A percentile compares a stretch with the other conserved stretches of the same genome.
These are phyloP conservation scores for Gobio occitaniae DNA, from an alignment of 2,797 vertebrate genomes.

Conservation along the genomic window DNA sequence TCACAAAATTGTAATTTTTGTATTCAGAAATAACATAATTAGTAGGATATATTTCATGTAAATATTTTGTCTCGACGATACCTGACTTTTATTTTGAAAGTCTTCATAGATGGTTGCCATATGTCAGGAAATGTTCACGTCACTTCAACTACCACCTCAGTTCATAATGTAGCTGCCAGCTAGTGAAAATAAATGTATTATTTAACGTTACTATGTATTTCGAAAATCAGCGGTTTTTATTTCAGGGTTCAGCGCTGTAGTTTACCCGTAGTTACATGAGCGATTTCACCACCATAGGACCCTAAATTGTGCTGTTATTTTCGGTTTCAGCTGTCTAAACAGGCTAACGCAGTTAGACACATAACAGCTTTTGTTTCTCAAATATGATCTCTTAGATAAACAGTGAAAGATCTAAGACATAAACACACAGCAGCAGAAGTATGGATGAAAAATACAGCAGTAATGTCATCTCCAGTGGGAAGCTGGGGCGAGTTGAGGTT, in stretches of 20 bases:
- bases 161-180: background rate
- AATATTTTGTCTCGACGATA: too few relatives aligned
- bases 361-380: constrained; percentile 3
- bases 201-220: background rate
- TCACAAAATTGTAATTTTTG: background rate
- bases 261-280: background rate
- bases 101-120: background rate
- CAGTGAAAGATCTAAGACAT: background rate
- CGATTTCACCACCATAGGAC: background rate
- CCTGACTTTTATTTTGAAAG: constrained; percentile 50
- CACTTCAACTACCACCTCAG: constrained; percentile 37
- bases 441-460: constrained; percentile 96
- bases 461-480: constrained; percentile 86
- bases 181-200: background rate
- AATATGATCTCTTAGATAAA: background rate
- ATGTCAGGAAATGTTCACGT: constrained; percentile 50
- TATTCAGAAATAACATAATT: background rate
- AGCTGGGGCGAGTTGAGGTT: constrained; percentile 91
- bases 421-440: constrained; percentile 22
- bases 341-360: constrained; percentile 1
- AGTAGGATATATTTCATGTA: background rate
- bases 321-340: background rate
- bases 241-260: background rate
- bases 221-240: constrained; percentile 16
- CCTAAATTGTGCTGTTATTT: background rate